These are phyloP conservation scores for Meloidogyne hapla DNA, from an alignment of 1,140 invertebrate species.

Conservation along the genomic window DNA sequence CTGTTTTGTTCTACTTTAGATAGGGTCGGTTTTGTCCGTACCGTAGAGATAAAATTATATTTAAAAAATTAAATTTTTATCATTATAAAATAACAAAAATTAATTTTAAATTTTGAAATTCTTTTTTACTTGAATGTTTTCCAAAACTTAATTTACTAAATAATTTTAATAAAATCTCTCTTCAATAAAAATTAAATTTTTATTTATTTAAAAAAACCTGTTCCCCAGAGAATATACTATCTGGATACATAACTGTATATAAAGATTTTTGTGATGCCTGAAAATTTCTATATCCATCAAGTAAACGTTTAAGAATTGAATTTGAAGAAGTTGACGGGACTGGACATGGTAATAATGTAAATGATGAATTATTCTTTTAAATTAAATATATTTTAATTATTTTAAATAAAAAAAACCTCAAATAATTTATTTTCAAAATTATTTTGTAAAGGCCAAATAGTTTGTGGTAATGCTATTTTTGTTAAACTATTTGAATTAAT, in stretches of 20 bases:
- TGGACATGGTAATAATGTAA: constrained; percentile 43
- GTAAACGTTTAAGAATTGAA: constrained; percentile 42
- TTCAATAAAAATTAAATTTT: too few species aligned
- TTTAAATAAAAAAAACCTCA: background rate
- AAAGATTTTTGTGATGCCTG: constrained; percentile 52
- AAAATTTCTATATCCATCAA: constrained; percentile 48
- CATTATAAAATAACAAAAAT: too few species aligned
- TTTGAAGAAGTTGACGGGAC: constrained; percentile 17
- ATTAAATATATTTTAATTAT: background rate
- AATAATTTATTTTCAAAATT: background rate
- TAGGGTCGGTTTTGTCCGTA: too few species aligned
- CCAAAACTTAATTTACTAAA: too few species aligned
- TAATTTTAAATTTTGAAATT: too few species aligned
- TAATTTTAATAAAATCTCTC: too few species aligned
- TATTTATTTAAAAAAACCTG: too few species aligned
- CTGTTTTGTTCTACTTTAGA: too few species aligned
- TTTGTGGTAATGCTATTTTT: background rate
- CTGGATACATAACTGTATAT: constrained; percentile 54
- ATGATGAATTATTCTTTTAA: constrained; percentile 19
- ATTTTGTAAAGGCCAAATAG: constrained; percentile 8
- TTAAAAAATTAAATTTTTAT: constrained; percentile 8
- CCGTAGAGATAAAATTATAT: too few species aligned
- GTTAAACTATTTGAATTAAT: background rate
- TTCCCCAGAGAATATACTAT: constrained; percentile 49
- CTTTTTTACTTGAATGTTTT: too few species aligned